Evolutionary conservation across 2,888 invertebrate species (phyloP), one percentile per base, ranked within the genome.

Genomic region (Lissonota sp.): DNA sequence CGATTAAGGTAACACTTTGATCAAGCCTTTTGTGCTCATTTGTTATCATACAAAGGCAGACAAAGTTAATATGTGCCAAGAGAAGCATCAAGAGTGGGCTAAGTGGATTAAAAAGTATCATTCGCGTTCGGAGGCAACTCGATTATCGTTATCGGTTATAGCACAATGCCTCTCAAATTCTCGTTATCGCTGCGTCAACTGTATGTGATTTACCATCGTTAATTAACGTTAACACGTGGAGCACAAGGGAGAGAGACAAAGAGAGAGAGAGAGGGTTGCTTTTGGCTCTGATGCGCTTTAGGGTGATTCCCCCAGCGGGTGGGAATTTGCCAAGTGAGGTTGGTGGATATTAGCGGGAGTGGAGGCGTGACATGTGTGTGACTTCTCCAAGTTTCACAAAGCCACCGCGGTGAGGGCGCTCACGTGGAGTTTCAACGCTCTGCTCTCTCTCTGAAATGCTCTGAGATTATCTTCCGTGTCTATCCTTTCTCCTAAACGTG

Each of bases 211-310:
- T 74, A 77, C 60, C 64, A 60, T 60, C 80, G 60, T 81, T 81
- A 69, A 82, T 79, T 76, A 80, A 80, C 76, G 80, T 77, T 70
- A 73, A 82, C 75, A 67, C 67, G 75, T 69, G 66, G 57, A 62
- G 51, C 51, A 37, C 12, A 55, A 62, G 63, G 12, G 4, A 46
- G 42, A 49, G 39, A 44, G 37, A 58, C 62, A 60, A 49, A 70
- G 40, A 57, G 58, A 58, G 70, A 71, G 58, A 72, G 37, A 40
- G 53, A 5, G 64, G 39, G 39, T 14, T 46, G 63, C 26, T 53
- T 73, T 55, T 55, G 66, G 58, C n/a, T n/a, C 58, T 58, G 66
- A 66, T 66, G 74, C 42, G 58, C 74, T 66, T 74, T 49, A 40
- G 57, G 55, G 66, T 57, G 40, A 42, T 58, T 70, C 46, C 44